These are phyloP conservation scores for Thereva unica DNA, from an alignment of 2,888 invertebrate genomes.

Conservation along the genomic window DNA sequence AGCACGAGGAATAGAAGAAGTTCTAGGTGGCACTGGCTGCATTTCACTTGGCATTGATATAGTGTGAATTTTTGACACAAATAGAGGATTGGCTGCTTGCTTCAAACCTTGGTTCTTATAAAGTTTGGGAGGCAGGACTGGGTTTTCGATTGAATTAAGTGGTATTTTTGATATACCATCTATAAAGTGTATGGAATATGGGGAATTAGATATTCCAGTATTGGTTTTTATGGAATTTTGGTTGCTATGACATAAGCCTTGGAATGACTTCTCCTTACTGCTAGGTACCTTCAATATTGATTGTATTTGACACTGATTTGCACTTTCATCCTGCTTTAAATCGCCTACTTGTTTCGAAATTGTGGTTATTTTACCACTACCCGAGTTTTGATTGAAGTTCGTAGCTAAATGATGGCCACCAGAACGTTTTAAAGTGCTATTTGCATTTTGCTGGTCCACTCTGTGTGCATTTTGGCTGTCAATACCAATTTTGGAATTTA, in stretches of 20 bases:
- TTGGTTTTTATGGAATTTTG: constrained; percentile 13
- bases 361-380: constrained; percentile 52
- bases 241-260: constrained; percentile 37
- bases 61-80: constrained; percentile 44
- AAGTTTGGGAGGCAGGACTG: constrained; percentile 58
- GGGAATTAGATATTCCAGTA: constrained; percentile 37
- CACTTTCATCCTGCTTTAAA: constrained; percentile 33
- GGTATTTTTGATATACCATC: constrained; percentile 44
- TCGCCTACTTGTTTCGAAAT: constrained; percentile 57
- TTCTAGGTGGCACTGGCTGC: constrained; percentile 18
- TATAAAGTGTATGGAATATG: constrained; percentile 44
- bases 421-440: constrained; percentile 41
- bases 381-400: neutral
- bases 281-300: constrained; percentile 42
- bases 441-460: constrained; percentile 36
- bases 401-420: constrained; percentile 34
- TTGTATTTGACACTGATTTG: constrained; percentile 39
- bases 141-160: constrained; percentile 49
- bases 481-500: constrained; percentile 31
- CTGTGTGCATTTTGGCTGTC: constrained; percentile 16
- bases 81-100: constrained; percentile 40
- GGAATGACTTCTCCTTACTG: constrained; percentile 26
- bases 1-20: constrained; percentile 14
- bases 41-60: constrained; percentile 44
- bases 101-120: constrained; percentile 54